Evolutionary conservation across 2,888 invertebrate species (phyloP).

Genomic region (Mesorhabditis sp.): DNA sequence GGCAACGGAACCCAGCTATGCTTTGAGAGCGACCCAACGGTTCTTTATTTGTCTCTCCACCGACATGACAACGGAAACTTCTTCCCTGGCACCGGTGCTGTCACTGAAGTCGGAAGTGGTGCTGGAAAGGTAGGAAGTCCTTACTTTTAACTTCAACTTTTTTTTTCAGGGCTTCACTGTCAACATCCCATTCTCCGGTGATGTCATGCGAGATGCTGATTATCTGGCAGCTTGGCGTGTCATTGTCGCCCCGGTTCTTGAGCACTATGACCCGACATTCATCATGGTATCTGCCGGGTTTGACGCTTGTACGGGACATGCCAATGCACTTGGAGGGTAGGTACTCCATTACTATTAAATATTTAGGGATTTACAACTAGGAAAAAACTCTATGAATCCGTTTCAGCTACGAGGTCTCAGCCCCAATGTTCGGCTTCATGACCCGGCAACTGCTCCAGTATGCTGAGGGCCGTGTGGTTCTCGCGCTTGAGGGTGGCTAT

Average conservation of each 20-base stretch:
- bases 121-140: conserved; percentile 34
- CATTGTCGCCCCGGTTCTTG: conserved; percentile 90
- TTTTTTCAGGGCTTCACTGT: conserved; percentile 78
- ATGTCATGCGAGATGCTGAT: conserved; percentile 83
- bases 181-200: conserved; percentile 91
- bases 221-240: conserved; percentile 86
- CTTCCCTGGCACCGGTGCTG: conserved; percentile 97
- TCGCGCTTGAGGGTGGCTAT: conserved; percentile 68
- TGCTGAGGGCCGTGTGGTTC: conserved; percentile 63
- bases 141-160: not conserved
- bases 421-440: conserved; percentile 80
- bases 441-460: conserved; percentile 84
- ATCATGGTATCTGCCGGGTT: conserved; percentile 94
- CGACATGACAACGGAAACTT: conserved; percentile 94
- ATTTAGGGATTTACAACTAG: not conserved
- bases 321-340: conserved; percentile 80
- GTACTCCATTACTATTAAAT: conserved; percentile 58
- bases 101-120: conserved; percentile 69
- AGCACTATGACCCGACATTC: conserved; percentile 61
- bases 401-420: conserved; percentile 78
- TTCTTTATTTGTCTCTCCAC: conserved; percentile 92
- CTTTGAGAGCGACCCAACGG: conserved; percentile 89
- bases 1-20: conserved; percentile 85
- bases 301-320: conserved; percentile 91
- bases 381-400: conserved; percentile 4